Conservation (phyloP, 2,888 invertebrate species). For the Tipula unca region DNA sequence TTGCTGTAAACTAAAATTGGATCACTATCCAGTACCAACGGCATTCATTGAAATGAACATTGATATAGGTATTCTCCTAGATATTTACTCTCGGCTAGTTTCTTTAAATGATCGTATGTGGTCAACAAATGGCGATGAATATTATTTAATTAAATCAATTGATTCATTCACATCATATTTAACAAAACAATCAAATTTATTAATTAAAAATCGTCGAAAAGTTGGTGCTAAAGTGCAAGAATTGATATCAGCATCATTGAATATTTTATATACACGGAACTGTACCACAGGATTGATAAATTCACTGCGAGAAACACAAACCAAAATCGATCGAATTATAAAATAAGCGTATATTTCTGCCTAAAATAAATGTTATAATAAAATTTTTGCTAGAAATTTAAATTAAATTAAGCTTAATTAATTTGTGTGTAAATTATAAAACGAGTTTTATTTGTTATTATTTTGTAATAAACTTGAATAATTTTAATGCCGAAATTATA, state of each 20-base stretch:
- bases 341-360: background rate
- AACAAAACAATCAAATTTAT: slow-evolving; percentile 52
- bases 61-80: slow-evolving; percentile 65
- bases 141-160: slow-evolving; percentile 72
- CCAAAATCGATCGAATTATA: slow-evolving; percentile 32
- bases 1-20: slow-evolving; percentile 62
- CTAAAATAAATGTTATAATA: too few species aligned
- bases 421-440: too few species aligned
- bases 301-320: slow-evolving; percentile 42
- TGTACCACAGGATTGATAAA: slow-evolving; percentile 51
- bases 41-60: slow-evolving; percentile 69
- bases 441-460: too few species aligned
- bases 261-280: slow-evolving; percentile 67
- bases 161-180: slow-evolving; percentile 63
- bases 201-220: slow-evolving; percentile 45
- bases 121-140: slow-evolving; percentile 76
- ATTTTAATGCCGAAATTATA: too few species aligned
- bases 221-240: slow-evolving; percentile 64
- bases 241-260: slow-evolving; percentile 63
- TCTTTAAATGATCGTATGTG: slow-evolving; percentile 78
- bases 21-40: slow-evolving; percentile 66
- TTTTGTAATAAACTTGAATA: too few species aligned
- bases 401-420: too few species aligned
- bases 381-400: too few species aligned
- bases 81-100: slow-evolving; percentile 61